Evolutionary conservation across 2,113 vertebrate species (phyloP).

Genomic region (Paraplagusia blochii): DNA sequence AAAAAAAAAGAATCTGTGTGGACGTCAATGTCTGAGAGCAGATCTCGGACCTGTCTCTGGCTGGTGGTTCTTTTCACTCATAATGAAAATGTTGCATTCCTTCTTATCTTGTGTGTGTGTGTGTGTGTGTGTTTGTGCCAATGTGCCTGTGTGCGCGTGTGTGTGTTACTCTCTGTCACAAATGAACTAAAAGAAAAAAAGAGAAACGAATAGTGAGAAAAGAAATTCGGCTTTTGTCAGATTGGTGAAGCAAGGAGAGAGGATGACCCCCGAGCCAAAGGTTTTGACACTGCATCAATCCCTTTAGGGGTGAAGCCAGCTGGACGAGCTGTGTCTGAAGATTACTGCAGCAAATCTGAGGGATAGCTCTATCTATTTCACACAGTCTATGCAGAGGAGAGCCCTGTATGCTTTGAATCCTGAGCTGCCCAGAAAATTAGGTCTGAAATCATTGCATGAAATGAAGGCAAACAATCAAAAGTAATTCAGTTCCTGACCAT

Average conservation of each 20-base stretch:
- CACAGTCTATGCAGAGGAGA: slow-evolving; percentile 78
- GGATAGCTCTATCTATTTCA: slow-evolving; percentile 81
- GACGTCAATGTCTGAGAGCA: slow-evolving; percentile 74
- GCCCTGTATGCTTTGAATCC: slow-evolving; percentile 79
- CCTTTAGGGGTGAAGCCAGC: slow-evolving; percentile 92
- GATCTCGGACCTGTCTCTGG: slow-evolving; percentile 74
- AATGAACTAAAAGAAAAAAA: slow-evolving; percentile 82
- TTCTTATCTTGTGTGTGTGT: slow-evolving; percentile 72
- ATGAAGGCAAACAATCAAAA: slow-evolving; percentile 75
- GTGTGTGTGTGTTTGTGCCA: no score
- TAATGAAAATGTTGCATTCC: slow-evolving; percentile 95
- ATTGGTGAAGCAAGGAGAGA: slow-evolving; percentile 87
- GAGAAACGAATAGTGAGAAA: slow-evolving; percentile 73
- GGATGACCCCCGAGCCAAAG: slow-evolving; percentile 92
- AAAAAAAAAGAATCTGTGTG: slow-evolving; percentile 47
- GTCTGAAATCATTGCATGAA: slow-evolving; percentile 79
- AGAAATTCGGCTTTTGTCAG: slow-evolving; percentile 85
- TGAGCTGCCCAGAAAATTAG: slow-evolving; percentile 83
- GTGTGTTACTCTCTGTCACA: slow-evolving; percentile 63
- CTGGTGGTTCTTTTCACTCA: slow-evolving; percentile 77
- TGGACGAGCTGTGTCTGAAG: slow-evolving; percentile 83
- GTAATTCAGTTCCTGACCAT: slow-evolving; percentile 74
- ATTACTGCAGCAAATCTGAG: slow-evolving; percentile 94
- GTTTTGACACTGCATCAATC: slow-evolving; percentile 97
- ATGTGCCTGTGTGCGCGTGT: slow-evolving; percentile 28